These are phyloP conservation scores for Melanostoma mellinum DNA, from an alignment of 2,888 invertebrate species.

Conservation along the genomic window DNA sequence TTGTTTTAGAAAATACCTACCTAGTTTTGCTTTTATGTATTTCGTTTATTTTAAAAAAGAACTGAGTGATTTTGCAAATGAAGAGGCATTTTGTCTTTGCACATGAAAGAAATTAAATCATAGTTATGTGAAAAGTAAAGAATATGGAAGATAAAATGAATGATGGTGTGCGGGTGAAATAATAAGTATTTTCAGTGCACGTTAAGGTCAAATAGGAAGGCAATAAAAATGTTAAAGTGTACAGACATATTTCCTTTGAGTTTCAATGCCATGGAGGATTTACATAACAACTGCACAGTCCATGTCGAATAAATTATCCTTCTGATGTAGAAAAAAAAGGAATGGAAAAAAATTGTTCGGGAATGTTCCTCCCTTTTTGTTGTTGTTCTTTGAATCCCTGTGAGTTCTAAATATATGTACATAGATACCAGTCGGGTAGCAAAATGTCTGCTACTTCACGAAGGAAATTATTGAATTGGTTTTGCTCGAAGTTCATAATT, in stretches of 20 bases:
- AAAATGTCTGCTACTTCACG: too few species aligned
- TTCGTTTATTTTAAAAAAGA: conserved; percentile 10
- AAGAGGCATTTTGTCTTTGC: too few species aligned
- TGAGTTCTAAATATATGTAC: neutral
- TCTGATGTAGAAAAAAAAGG: conserved; percentile 1
- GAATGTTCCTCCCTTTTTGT: conserved; percentile 49
- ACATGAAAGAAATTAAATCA: too few species aligned
- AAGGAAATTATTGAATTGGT: neutral
- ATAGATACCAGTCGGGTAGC: too few species aligned
- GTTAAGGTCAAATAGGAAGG: conserved; percentile 36
- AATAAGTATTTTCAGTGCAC: too few species aligned
- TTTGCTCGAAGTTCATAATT: conserved; percentile 15
- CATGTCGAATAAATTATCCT: conserved; percentile 51
- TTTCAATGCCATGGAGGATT: conserved; percentile 31
- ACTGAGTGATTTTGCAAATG: too few species aligned
- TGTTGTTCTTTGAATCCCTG: conserved; percentile 19
- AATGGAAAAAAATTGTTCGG: conserved; percentile 32
- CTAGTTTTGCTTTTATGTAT: conserved; percentile 34
- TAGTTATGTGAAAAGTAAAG: too few species aligned
- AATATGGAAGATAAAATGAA: too few species aligned
- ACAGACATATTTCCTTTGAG: neutral
- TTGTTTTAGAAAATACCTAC: conserved; percentile 11
- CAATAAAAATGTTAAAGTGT: neutral
- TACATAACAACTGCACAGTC: conserved; percentile 42
- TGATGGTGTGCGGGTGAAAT: too few species aligned